Conservation (phyloP, 2,113 vertebrate species). For the Pygoscelis antarcticus region DNA sequence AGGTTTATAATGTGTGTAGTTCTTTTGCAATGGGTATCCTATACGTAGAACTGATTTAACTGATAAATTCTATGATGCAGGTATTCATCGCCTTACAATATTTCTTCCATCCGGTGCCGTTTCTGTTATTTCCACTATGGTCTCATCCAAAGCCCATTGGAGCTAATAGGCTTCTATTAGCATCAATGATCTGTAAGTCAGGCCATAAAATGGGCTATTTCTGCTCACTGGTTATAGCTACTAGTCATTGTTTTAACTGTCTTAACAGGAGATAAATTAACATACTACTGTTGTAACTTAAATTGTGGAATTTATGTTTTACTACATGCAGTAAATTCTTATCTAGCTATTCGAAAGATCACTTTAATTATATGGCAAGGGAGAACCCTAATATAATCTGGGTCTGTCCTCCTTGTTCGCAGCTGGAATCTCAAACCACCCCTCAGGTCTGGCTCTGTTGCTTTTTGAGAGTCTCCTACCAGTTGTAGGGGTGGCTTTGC, state of each 20-base stretch:
- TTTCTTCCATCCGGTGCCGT: neutral
- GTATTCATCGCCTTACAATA: neutral
- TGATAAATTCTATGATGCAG: neutral
- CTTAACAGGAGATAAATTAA: slow-evolving; percentile 29
- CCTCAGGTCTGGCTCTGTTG: neutral
- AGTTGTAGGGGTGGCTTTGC: neutral
- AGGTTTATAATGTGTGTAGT: neutral
- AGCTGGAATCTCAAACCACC: neutral
- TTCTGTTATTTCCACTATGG: neutral
- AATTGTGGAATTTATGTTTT: neutral
- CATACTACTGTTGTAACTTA: neutral
- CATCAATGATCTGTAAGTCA: neutral
- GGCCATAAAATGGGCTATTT: neutral
- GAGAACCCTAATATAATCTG: neutral
- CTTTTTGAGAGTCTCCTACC: neutral
- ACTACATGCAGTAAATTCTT: neutral
- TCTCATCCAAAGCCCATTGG: neutral
- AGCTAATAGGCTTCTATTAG: neutral
- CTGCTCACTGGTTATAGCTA: neutral
- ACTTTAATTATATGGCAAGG: neutral
- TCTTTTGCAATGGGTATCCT: neutral
- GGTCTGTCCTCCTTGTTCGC: neutral
- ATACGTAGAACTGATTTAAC: neutral
- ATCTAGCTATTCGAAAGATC: neutral
- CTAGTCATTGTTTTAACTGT: neutral